These are phyloP conservation scores for Rhombomys opimus DNA, from an alignment of 2,113 vertebrate species.

Conservation along the genomic window DNA sequence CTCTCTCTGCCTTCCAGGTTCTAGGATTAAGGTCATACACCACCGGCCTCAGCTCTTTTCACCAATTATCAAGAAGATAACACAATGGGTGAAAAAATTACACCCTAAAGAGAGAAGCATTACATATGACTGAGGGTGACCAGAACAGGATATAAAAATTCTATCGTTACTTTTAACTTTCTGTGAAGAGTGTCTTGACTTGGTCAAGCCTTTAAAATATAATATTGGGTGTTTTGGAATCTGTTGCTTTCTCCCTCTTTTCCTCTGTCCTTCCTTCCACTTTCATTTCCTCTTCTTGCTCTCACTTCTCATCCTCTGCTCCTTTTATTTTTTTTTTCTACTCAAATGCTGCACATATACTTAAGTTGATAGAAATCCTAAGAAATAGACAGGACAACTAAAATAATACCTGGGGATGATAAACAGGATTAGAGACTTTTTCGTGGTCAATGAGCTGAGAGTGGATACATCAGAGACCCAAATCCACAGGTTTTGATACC, in stretches of 20 bases:
- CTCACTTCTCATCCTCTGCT: rapidly evolving
- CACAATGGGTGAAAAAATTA: background rate
- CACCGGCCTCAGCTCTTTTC: background rate
- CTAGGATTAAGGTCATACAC: background rate
- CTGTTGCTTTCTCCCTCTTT: background rate
- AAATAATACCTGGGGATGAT: background rate
- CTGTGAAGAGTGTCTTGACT: background rate
- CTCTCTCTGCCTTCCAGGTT: background rate
- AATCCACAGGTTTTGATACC: background rate
- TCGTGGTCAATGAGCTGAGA: background rate
- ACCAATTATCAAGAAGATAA: slow-evolving; percentile 19
- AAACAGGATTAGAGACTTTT: background rate
- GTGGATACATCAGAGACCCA: background rate
- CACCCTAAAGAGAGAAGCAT: background rate
- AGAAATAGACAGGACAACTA: background rate
- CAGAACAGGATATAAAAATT: background rate
- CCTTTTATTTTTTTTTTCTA: background rate
- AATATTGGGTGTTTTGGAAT: background rate
- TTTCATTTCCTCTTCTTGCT: background rate
- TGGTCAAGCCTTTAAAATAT: slow-evolving; percentile 27
- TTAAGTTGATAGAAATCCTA: slow-evolving; percentile 30
- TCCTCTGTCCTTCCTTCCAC: rapidly evolving
- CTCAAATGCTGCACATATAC: background rate
- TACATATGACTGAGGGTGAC: background rate
- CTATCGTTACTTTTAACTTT: background rate